Percentiles rank a stretch among this genome's conserved stretches.
phyloP scores from a whole-genome alignment of 2,113 vertebrate genomes.

The Deroptyus accipitrinus region DNA sequence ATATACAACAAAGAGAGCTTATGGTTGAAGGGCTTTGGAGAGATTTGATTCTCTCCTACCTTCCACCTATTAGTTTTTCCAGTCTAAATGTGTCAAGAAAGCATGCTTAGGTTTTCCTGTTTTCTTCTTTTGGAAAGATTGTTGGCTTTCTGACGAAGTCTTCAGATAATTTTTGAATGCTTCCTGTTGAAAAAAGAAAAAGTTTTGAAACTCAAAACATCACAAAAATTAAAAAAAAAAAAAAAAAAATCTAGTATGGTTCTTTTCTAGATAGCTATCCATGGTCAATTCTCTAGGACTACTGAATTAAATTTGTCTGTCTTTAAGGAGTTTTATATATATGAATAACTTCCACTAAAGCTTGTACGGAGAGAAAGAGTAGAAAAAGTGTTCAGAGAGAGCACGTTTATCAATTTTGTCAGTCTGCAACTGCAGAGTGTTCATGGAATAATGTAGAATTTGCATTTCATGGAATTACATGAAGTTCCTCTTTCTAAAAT shows the following conservation, averaged over 20 bases:
- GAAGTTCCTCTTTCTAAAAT: not conserved
- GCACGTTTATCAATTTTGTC: not conserved
- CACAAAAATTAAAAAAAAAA: not conserved
- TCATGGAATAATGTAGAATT: not conserved
- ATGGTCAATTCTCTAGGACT: not conserved
- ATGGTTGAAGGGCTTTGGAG: accelerated
- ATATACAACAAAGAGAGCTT: not conserved
- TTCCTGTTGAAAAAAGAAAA: not conserved
- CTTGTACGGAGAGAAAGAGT: not conserved
- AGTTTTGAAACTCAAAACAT: not conserved
- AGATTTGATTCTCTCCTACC: not conserved
- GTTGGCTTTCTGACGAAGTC: not conserved
- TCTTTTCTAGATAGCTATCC: not conserved
- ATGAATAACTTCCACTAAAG: not conserved
- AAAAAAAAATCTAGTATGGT: not conserved
- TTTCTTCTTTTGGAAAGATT: not conserved
- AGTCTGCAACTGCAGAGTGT: not conserved
- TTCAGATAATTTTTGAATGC: not conserved
- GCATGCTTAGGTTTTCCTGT: accelerated
- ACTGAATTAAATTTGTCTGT: not conserved
- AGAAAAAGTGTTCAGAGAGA: not conserved
- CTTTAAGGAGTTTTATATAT: not conserved
- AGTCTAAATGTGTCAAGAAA: not conserved
- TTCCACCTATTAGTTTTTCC: not conserved
- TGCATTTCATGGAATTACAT: not conserved